Evolutionary conservation across 1,140 invertebrate genomes (phyloP).

Genomic region (Prorops nasuta): DNA sequence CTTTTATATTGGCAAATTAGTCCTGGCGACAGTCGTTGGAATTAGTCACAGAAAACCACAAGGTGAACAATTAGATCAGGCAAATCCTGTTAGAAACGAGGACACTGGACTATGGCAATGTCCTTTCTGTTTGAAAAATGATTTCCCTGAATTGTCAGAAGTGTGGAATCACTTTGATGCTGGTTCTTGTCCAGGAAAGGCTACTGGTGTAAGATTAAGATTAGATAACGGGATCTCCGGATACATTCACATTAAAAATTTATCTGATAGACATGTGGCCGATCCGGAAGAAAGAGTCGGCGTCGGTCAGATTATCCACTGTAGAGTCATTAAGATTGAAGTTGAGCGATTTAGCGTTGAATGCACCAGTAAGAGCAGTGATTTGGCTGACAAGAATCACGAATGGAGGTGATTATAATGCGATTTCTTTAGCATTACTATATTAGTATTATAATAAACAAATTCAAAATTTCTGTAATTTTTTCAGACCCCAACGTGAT

Average conservation of each 20-base stretch:
- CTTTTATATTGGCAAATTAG: constrained; percentile 89
- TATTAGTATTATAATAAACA: constrained; percentile 2
- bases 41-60: constrained; percentile 87
- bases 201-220: constrained; percentile 84
- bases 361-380: constrained; percentile 90
- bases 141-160: constrained; percentile 92
- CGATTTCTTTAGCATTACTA: not conserved
- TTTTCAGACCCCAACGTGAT: constrained; percentile 77
- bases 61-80: constrained; percentile 90
- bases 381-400: constrained; percentile 86
- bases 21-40: constrained; percentile 71
- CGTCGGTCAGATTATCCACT: constrained; percentile 85
- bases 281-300: constrained; percentile 91
- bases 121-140: constrained; percentile 94
- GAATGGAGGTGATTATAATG: constrained; percentile 71
- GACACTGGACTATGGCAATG: constrained; percentile 96
- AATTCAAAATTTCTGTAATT: constrained; percentile 10
- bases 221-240: constrained; percentile 94
- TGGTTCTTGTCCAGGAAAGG: constrained; percentile 91
- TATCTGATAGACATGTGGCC: constrained; percentile 91
- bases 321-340: constrained; percentile 93
- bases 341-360: constrained; percentile 93
- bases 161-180: constrained; percentile 99
- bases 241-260: constrained; percentile 92
- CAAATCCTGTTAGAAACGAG: constrained; percentile 91